phyloP scores from a whole-genome alignment of 2,113 vertebrate genomes.

The Actinemys pallida region DNA sequence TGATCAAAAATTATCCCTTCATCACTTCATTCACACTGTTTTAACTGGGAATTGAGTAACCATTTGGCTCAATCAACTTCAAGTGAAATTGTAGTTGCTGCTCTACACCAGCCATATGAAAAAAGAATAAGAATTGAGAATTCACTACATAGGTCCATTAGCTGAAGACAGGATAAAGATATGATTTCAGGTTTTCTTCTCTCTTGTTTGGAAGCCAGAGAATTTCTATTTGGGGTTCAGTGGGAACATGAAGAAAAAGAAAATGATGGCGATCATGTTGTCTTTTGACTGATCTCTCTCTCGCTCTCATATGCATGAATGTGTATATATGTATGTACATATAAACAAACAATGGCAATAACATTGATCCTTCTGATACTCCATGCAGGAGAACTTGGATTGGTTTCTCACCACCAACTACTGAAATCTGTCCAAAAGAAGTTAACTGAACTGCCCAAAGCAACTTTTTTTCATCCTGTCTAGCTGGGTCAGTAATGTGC shows the following conservation, averaged over 20 bases:
- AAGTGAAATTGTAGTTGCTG: too few species aligned
- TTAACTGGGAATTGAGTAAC: constrained; percentile 33
- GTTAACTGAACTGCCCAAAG: constrained; percentile 41
- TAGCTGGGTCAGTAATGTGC: not conserved
- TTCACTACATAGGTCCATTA: constrained; percentile 53
- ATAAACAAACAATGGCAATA: constrained; percentile 39
- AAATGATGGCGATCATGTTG: constrained; percentile 41
- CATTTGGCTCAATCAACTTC: too few species aligned
- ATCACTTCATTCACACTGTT: constrained; percentile 53
- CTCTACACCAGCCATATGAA: too few species aligned
- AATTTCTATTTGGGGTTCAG: constrained; percentile 61
- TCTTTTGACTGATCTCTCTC: constrained; percentile 61
- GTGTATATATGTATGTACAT: not conserved
- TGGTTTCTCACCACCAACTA: constrained; percentile 35
- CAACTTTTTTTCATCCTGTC: constrained; percentile 39
- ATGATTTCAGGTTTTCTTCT: constrained; percentile 51
- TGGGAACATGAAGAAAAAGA: constrained; percentile 59
- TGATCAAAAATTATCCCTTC: constrained; percentile 1
- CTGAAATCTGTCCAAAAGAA: constrained; percentile 45
- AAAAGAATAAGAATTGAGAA: constrained; percentile 20
- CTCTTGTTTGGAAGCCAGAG: constrained; percentile 35
- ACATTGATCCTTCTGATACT: constrained; percentile 40
- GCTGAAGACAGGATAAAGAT: constrained; percentile 47
- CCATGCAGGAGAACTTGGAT: constrained; percentile 1
- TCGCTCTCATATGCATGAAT: constrained; percentile 35